phyloP scores from a whole-genome alignment of 2,113 vertebrate species.

The Corythaeola cristata region DNA sequence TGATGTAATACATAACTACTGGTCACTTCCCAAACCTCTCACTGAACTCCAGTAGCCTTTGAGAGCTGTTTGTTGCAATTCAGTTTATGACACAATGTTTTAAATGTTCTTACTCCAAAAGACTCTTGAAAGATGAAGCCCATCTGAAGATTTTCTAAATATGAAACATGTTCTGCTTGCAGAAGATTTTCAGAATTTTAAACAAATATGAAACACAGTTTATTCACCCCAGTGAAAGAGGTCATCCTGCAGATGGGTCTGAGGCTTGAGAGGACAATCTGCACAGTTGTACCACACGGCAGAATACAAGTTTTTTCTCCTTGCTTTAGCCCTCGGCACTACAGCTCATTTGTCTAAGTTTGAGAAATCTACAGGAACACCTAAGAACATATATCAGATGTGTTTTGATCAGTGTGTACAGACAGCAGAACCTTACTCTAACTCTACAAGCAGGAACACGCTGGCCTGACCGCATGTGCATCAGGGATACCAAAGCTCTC shows the following conservation, averaged over 20 bases:
- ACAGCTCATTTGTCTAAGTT: neutral
- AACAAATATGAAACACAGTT: neutral
- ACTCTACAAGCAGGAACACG: neutral
- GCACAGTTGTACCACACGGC: neutral
- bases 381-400: neutral
- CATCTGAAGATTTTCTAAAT: constrained; percentile 5
- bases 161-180: neutral
- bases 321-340: neutral
- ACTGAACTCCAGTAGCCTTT: constrained; percentile 60
- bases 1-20: constrained; percentile 21
- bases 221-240: neutral
- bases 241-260: neutral
- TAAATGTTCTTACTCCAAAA: constrained; percentile 1
- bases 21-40: constrained; percentile 41
- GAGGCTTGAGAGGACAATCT: neutral
- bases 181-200: constrained; percentile 21
- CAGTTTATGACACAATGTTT: constrained; percentile 11
- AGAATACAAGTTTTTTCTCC: neutral
- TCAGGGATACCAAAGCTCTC: neutral
- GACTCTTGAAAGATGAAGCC: neutral
- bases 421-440: neutral
- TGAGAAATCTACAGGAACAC: neutral
- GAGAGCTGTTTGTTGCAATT: constrained; percentile 22
- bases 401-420: neutral
- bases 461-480: neutral